phyloP scores from a whole-genome alignment of 2,888 invertebrate genomes.

The Eucriotettix oculatus region DNA sequence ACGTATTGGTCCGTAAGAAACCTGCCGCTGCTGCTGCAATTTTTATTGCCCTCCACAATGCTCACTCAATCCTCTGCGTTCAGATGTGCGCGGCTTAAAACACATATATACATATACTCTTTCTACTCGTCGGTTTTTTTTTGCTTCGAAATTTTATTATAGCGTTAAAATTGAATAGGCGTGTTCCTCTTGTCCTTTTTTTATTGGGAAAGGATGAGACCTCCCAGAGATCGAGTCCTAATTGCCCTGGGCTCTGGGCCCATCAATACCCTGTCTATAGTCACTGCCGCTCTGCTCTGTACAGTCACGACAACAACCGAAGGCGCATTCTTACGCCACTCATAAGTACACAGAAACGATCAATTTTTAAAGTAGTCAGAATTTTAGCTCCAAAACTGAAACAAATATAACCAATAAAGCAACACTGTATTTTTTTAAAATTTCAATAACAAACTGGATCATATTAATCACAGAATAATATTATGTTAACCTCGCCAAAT shows the following conservation, averaged over 20 bases:
- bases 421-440: too few species aligned
- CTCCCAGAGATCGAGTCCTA: neutral
- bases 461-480: too few species aligned
- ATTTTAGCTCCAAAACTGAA: too few species aligned
- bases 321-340: too few species aligned
- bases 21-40: neutral
- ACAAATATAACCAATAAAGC: too few species aligned
- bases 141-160: neutral
- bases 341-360: too few species aligned
- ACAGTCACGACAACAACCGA: too few species aligned
- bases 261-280: neutral
- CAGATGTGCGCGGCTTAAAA: neutral
- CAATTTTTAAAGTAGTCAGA: too few species aligned
- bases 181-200: neutral
- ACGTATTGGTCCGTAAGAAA: neutral
- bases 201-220: neutral
- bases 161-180: neutral
- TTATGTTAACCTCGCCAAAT: too few species aligned
- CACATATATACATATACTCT: neutral
- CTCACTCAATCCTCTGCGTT: neutral
- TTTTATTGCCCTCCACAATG: neutral
- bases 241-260: neutral
- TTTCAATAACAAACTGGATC: too few species aligned
- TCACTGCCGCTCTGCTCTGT: neutral
- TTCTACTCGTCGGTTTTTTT: neutral